Conservation (phyloP, 1,140 invertebrate species). For the Philopotamus ludificatus region DNA sequence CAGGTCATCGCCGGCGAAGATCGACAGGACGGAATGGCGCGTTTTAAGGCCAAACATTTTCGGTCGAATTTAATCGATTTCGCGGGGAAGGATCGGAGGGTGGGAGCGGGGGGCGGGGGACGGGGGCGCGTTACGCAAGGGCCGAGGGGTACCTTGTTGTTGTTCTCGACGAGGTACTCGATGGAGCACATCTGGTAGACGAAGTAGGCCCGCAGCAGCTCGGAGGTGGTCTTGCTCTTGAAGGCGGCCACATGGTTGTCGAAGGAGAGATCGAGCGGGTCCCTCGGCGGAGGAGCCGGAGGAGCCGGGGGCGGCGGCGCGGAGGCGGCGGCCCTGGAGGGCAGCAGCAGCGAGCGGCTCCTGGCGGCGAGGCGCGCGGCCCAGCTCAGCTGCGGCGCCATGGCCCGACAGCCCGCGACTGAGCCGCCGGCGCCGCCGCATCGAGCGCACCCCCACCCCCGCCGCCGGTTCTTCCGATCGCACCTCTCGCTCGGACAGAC, state of each 20-base stretch:
- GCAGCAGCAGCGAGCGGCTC: not conserved
- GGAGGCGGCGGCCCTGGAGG: not conserved
- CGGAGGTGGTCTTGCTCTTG: slow-evolving; percentile 93
- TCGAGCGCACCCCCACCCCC: slow-evolving; percentile 18
- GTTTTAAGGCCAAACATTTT: too few relatives aligned
- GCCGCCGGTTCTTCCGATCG: too few relatives aligned
- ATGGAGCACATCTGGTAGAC: slow-evolving; percentile 93
- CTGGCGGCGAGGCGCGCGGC: not conserved
- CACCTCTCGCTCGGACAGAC: too few relatives aligned
- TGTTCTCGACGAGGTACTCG: slow-evolving; percentile 89
- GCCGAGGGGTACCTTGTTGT: slow-evolving; percentile 73
- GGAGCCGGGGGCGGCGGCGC: slow-evolving; percentile 33
- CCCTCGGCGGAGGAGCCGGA: slow-evolving; percentile 53
- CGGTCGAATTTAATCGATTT: not conserved
- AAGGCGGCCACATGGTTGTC: slow-evolving; percentile 77
- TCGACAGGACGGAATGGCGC: too few relatives aligned
- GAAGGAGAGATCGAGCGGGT: slow-evolving; percentile 86
- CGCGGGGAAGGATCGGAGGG: not conserved
- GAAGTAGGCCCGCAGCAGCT: slow-evolving; percentile 87
- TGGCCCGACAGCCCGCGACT: not conserved
- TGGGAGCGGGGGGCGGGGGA: slow-evolving; percentile 9
- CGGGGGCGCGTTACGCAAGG: not conserved
- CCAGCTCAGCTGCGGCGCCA: too few relatives aligned
- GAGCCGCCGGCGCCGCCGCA: not conserved
- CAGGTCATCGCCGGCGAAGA: not conserved